A percentile compares a stretch with the other conserved stretches of the same genome.
These are phyloP conservation scores for Polymixis lichenea DNA, from an alignment of 2,888 invertebrate species.

Conservation along the genomic window DNA sequence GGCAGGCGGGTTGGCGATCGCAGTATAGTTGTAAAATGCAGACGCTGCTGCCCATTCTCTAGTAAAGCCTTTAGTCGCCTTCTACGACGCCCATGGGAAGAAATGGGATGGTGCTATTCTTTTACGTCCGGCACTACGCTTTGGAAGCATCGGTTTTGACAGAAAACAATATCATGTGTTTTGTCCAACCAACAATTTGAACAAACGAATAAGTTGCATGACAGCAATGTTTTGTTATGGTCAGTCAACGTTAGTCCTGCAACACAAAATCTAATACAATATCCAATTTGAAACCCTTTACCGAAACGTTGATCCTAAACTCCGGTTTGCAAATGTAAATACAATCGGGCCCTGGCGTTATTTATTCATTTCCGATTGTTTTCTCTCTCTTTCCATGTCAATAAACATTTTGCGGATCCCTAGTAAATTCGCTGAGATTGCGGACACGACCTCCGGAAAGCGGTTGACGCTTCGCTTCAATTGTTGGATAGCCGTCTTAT, in stretches of 20 bases:
- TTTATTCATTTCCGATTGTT: constrained; percentile 58
- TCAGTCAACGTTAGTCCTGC: background rate
- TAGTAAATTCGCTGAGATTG: constrained; percentile 46
- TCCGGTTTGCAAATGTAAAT: constrained; percentile 39
- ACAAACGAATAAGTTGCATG: background rate
- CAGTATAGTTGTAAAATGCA: no score
- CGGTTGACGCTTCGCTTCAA: constrained; percentile 12
- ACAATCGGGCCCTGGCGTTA: constrained; percentile 39
- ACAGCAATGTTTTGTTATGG: background rate
- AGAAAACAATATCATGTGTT: no score
- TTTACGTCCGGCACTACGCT: no score
- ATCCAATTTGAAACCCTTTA: constrained; percentile 35
- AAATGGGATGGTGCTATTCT: no score
- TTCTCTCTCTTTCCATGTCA: constrained; percentile 47
- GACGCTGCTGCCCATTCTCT: no score
- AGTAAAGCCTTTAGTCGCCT: no score
- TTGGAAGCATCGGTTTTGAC: no score
- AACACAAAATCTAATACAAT: background rate
- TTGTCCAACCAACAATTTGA: background rate
- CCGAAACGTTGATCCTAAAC: constrained; percentile 23
- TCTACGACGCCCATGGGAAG: no score
- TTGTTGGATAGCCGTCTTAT: constrained; percentile 1
- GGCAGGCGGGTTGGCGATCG: no score
- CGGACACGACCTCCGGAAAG: constrained; percentile 26
- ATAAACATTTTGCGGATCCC: constrained; percentile 56